Evolutionary conservation across 2,888 invertebrate species (phyloP).

Genomic region (Pyralis farinalis): DNA sequence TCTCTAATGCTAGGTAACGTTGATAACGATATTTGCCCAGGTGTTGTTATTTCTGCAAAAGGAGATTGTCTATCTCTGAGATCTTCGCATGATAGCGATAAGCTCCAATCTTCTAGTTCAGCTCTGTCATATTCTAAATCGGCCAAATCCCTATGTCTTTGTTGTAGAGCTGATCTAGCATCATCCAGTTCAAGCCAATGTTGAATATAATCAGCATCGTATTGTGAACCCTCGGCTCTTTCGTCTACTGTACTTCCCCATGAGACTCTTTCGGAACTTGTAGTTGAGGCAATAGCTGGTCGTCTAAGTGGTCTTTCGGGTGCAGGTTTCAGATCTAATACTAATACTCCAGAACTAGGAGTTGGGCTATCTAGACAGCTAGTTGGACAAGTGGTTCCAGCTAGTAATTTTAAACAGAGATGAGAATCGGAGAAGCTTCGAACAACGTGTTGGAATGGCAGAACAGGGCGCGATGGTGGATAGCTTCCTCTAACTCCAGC

Average conservation of each 20-base stretch:
- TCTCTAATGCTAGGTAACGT: slow-evolving; percentile 88
- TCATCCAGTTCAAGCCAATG: slow-evolving; percentile 89
- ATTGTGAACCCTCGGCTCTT: slow-evolving; percentile 79
- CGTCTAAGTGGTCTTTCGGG: slow-evolving; percentile 82
- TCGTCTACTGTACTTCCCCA: slow-evolving; percentile 83
- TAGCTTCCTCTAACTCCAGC: slow-evolving; percentile 86
- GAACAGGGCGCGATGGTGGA: slow-evolving; percentile 84
- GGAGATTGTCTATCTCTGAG: slow-evolving; percentile 79
- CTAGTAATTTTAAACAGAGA: slow-evolving; percentile 85
- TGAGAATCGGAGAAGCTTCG: slow-evolving; percentile 88
- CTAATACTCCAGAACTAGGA: slow-evolving; percentile 83
- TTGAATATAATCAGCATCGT: slow-evolving; percentile 88
- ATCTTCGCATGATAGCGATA: slow-evolving; percentile 87
- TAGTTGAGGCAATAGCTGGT: slow-evolving; percentile 77
- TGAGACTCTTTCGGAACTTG: slow-evolving; percentile 73
- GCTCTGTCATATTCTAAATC: slow-evolving; percentile 88
- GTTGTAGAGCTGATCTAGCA: slow-evolving; percentile 84
- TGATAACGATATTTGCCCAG: slow-evolving; percentile 83
- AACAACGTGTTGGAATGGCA: slow-evolving; percentile 87
- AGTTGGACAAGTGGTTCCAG: slow-evolving; percentile 78
- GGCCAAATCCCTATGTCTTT: slow-evolving; percentile 84
- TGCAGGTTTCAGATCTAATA: slow-evolving; percentile 80
- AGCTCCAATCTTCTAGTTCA: slow-evolving; percentile 90
- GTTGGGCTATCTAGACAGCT: slow-evolving; percentile 80
- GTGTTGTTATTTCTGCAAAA: slow-evolving; percentile 77